A percentile compares a stretch with the other conserved stretches of the same genome.
Conservation (phyloP, 2,113 vertebrate genomes). For the Centrocercus urophasianus region DNA sequence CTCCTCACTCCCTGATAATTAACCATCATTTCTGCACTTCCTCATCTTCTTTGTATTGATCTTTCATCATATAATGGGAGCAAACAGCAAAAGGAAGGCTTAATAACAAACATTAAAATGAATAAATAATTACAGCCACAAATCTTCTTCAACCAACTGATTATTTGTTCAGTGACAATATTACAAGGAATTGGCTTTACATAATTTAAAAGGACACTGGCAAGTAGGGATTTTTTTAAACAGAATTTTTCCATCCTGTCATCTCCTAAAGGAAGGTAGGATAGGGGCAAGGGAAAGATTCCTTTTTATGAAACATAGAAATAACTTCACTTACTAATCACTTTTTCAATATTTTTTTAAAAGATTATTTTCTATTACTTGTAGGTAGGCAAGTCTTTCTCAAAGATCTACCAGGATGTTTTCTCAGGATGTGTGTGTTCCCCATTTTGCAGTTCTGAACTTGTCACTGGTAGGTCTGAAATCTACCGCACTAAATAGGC, state of each 20-base stretch:
- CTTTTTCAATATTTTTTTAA: neutral
- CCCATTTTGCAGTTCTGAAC: neutral
- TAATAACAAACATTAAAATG: slow-evolving; percentile 80
- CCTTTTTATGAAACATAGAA: neutral
- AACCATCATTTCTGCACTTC: slow-evolving; percentile 67
- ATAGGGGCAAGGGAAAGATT: rapidly evolving
- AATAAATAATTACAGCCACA: slow-evolving; percentile 82
- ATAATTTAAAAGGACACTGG: slow-evolving; percentile 74
- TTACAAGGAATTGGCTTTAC: slow-evolving; percentile 74
- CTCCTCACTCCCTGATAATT: slow-evolving; percentile 57
- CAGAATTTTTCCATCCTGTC: neutral
- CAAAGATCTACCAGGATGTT: rapidly evolving
- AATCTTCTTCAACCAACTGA: slow-evolving; percentile 74
- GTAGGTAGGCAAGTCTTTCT: neutral
- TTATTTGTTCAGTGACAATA: slow-evolving; percentile 78
- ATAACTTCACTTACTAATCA: neutral
- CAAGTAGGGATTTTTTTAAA: slow-evolving; percentile 40
- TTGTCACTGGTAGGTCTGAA: neutral
- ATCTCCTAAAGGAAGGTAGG: neutral
- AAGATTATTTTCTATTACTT: neutral
- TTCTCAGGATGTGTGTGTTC: rapidly evolving
- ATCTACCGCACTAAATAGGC: rapidly evolving
- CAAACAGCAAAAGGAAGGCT: slow-evolving; percentile 73
- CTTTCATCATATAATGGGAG: slow-evolving; percentile 76
- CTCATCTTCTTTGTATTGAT: slow-evolving; percentile 78